Conservation (phyloP, 2,113 vertebrate genomes). For the Sardina pilchardus region DNA sequence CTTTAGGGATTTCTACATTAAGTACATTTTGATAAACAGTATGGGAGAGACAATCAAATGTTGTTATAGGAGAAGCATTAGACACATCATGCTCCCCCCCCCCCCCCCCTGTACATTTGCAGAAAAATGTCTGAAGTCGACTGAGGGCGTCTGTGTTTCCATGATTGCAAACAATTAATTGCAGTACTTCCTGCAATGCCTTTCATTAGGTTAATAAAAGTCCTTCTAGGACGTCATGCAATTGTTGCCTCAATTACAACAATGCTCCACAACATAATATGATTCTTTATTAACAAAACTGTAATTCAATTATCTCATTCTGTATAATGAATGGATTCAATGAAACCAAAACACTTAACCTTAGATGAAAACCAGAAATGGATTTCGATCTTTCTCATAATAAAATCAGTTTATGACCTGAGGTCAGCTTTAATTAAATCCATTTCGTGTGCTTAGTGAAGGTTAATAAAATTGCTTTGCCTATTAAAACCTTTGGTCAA, state of each 20-base stretch:
- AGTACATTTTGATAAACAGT: neutral
- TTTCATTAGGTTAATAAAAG: constrained; percentile 38
- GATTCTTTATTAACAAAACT: constrained; percentile 68
- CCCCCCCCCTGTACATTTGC: too few species aligned
- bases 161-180: neutral
- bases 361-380: constrained; percentile 59
- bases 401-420: neutral
- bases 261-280: constrained; percentile 55
- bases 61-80: neutral
- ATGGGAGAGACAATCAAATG: too few species aligned
- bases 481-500: neutral
- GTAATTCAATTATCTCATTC: constrained; percentile 52
- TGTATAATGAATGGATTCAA: constrained; percentile 56
- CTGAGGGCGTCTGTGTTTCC: neutral
- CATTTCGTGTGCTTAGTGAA: neutral
- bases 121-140: neutral
- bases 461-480: neutral
- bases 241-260: constrained; percentile 52
- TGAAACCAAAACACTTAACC: constrained; percentile 62
- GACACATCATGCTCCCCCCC: too few species aligned
- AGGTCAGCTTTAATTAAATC: neutral
- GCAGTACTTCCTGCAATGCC: neutral
- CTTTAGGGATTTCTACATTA: neutral
- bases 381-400: constrained; percentile 30
- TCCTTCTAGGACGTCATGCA: neutral